Evolutionary conservation across 92 coral and sea anemone species (phyloP).

Genomic region (Phenganax subtilis): DNA sequence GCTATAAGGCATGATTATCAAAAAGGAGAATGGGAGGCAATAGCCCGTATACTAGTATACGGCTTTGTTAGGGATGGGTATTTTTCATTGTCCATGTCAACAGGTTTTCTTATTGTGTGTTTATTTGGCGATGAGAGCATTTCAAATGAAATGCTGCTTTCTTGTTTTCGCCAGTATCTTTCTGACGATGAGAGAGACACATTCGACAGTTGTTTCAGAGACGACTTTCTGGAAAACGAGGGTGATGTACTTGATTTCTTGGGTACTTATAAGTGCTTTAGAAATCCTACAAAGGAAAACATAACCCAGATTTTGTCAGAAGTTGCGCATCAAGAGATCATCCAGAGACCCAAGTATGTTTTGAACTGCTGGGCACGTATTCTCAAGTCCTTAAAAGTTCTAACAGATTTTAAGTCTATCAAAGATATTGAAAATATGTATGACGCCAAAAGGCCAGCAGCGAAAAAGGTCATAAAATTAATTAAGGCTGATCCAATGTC

Average conservation of each 20-base stretch:
- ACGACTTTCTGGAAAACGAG: background rate
- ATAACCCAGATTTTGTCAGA: constrained; percentile 1
- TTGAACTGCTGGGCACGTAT: background rate
- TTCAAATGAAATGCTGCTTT: background rate
- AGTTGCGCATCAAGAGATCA: constrained; percentile 1
- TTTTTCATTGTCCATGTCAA: background rate
- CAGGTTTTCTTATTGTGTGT: background rate
- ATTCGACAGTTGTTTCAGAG: background rate
- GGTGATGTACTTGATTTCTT: constrained; percentile 9
- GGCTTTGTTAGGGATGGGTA: constrained; percentile 14
- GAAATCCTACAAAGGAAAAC: background rate
- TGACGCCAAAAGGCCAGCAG: constrained; percentile 20
- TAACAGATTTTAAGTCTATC: background rate
- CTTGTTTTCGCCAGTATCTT: background rate
- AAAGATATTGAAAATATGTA: constrained; percentile 13
- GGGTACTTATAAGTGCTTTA: background rate
- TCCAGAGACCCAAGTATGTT: constrained; percentile 5
- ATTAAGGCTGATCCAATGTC: constrained; percentile 39
- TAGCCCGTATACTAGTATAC: background rate
- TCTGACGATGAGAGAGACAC: constrained; percentile 11
- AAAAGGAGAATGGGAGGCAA: too few species aligned
- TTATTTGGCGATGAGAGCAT: background rate
- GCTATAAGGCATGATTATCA: too few species aligned
- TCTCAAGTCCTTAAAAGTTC: background rate
- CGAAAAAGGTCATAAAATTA: constrained; percentile 29